Conservation (phyloP, 1,140 invertebrate species). For the Oscheius sp. region DNA sequence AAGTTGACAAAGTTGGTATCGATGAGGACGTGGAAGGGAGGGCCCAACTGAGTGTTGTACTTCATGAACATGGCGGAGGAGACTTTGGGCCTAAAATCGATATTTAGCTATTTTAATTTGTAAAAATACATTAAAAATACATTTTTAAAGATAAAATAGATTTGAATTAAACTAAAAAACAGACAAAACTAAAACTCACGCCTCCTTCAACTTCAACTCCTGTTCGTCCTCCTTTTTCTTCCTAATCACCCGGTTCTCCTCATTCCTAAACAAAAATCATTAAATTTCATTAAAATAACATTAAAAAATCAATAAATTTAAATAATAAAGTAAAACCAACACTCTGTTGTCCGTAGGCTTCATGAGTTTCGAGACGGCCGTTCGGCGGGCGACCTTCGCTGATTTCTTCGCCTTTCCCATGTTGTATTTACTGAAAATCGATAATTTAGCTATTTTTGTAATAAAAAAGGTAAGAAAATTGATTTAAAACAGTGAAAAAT, state of each 20-base stretch:
- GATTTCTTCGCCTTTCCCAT: constrained; percentile 46
- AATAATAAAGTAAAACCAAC: constrained; percentile 38
- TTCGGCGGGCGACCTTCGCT: constrained; percentile 50
- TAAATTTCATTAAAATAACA: neutral
- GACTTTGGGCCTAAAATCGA: constrained; percentile 51
- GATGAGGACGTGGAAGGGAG: constrained; percentile 91
- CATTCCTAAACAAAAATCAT: constrained; percentile 51
- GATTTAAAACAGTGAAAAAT: no score
- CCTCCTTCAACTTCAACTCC: constrained; percentile 53
- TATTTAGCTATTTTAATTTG: constrained; percentile 20
- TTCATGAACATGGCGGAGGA: constrained; percentile 78
- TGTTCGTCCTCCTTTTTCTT: constrained; percentile 57
- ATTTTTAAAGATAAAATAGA: neutral
- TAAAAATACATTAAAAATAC: neutral
- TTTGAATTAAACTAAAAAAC: constrained; percentile 1
- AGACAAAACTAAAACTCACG: constrained; percentile 42
- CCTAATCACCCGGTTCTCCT: constrained; percentile 52
- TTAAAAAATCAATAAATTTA: neutral
- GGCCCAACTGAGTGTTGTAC: constrained; percentile 97
- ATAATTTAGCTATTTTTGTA: no score
- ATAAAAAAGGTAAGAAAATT: neutral
- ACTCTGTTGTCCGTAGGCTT: constrained; percentile 57
- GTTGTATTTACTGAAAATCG: constrained; percentile 11
- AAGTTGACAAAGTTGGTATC: constrained; percentile 99
- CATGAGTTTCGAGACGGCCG: constrained; percentile 47